A percentile compares a stretch with the other conserved stretches of the same genome.
These are phyloP conservation scores for Spodoptera exigua DNA, from an alignment of 2,888 invertebrate genomes.

Conservation along the genomic window DNA sequence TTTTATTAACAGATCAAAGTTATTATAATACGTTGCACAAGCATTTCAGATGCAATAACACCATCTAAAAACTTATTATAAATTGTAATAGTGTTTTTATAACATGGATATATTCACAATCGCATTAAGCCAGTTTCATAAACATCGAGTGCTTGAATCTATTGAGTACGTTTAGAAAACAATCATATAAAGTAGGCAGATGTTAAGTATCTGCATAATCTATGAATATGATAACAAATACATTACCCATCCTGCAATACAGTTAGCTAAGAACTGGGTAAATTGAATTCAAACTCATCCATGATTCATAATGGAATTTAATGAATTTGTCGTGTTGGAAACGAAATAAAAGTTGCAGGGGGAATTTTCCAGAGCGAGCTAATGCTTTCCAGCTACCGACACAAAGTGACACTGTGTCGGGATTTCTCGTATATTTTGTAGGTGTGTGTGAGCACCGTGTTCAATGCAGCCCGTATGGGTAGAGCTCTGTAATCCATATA, in stretches of 20 bases:
- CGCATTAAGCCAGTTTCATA: too few relatives aligned
- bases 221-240: conserved; percentile 29
- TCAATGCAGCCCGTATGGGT: not conserved
- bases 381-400: conserved; percentile 15
- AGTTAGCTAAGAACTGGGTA: conserved; percentile 5
- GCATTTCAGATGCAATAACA: too few relatives aligned
- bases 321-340: conserved; percentile 18
- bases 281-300: conserved; percentile 40
- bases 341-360: conserved; percentile 6
- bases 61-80: too few relatives aligned
- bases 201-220: conserved; percentile 17
- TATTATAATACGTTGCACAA: too few relatives aligned
- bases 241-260: not conserved
- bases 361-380: conserved; percentile 29
- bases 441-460: not conserved
- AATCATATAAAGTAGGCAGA: conserved; percentile 22
- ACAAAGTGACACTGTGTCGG: not conserved
- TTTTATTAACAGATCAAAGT: too few relatives aligned
- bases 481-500: not conserved
- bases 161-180: conserved; percentile 17
- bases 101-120: too few relatives aligned
- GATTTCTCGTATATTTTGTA: not conserved
- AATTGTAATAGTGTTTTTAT: too few relatives aligned
- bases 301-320: conserved; percentile 35
- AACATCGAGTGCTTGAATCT: too few relatives aligned